Conservation (phyloP, 2,797 vertebrate genomes). For the Galaxias olidus region DNA sequence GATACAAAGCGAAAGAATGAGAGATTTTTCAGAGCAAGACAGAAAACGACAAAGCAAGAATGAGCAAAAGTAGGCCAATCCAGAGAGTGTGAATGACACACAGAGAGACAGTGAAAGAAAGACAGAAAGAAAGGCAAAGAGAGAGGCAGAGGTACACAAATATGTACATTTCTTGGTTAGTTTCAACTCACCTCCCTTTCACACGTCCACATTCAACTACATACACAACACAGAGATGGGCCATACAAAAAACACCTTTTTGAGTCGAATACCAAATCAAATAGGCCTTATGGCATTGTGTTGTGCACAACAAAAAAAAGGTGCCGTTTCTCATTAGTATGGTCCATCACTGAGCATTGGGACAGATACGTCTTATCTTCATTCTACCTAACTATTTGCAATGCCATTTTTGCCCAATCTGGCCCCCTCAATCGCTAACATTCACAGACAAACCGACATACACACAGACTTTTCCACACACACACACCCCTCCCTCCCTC, state of each 20-base stretch:
- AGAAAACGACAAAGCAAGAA: background rate
- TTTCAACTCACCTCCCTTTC: conserved; percentile 40
- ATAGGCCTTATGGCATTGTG: background rate
- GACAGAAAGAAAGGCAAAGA: conserved; percentile 28
- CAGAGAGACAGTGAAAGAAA: background rate
- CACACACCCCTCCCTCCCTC: conserved; percentile 60
- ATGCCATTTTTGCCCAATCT: conserved; percentile 28
- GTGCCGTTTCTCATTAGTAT: conserved; percentile 6
- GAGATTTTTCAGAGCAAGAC: background rate
- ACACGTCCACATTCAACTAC: conserved; percentile 15
- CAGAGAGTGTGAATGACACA: background rate
- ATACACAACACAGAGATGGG: conserved; percentile 19
- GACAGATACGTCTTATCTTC: conserved; percentile 33
- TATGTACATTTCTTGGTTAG: conserved; percentile 49
- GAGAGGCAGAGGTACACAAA: conserved; percentile 41
- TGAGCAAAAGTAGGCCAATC: too few relatives aligned
- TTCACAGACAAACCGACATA: conserved; percentile 33
- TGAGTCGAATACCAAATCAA: background rate
- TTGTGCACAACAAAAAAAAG: too few relatives aligned
- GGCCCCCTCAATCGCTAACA: background rate
- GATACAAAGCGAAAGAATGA: background rate
- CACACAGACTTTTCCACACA: conserved; percentile 51
- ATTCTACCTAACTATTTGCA: conserved; percentile 23
- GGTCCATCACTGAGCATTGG: conserved; percentile 41
- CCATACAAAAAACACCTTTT: background rate